Conservation (phyloP, 2,113 vertebrate genomes). For the Bothrops jararaca region DNA sequence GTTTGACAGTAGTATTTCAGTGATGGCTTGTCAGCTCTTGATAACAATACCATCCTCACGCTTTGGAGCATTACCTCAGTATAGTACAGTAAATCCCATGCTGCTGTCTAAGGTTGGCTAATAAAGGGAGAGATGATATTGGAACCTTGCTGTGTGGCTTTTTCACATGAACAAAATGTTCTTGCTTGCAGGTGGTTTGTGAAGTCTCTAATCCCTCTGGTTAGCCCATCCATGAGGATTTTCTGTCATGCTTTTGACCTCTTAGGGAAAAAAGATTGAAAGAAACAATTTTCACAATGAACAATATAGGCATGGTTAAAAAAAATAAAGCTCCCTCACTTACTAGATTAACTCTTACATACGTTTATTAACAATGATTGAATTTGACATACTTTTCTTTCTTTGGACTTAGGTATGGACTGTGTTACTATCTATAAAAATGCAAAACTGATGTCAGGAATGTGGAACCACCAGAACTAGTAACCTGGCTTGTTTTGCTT, state of each 20-base stretch:
- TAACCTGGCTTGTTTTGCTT: neutral
- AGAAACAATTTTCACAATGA: rapidly evolving
- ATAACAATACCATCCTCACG: slow-evolving; percentile 27
- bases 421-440: neutral
- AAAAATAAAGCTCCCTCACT: neutral
- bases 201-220: slow-evolving; percentile 22
- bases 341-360: neutral
- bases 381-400: neutral
- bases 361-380: neutral
- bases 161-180: neutral
- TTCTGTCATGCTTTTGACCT: neutral
- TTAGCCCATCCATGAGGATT: neutral
- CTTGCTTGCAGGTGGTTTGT: slow-evolving; percentile 17
- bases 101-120: slow-evolving; percentile 40
- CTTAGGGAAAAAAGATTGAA: neutral
- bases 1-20: slow-evolving; percentile 52
- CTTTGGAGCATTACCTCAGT: slow-evolving; percentile 40
- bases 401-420: neutral
- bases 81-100: slow-evolving; percentile 46
- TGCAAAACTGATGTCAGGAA: neutral
- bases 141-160: slow-evolving; percentile 24
- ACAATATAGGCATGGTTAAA: neutral
- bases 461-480: neutral
- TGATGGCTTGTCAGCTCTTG: slow-evolving; percentile 46
- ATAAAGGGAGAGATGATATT: slow-evolving; percentile 36